Evolutionary conservation across 2,888 invertebrate genomes (phyloP), one percentile per base, ranked within the genome.

Genomic region (Epinotia brunnichana): DNA sequence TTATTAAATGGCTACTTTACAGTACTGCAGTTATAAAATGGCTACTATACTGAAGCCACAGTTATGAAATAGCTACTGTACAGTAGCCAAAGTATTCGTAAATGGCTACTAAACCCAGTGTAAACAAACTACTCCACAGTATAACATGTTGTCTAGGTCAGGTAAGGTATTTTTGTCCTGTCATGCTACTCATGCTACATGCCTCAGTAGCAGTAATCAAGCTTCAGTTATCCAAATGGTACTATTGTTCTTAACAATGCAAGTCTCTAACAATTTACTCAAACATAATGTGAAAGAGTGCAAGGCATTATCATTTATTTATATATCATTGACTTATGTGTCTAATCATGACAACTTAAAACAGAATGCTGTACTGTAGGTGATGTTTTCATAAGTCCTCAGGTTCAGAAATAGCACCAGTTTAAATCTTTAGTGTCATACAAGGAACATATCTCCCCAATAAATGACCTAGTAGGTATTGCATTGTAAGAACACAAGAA

Each of bases 61-160:
- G 44, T 44, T 41, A 41, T 11, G 9, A 39, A 10, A 9, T 11
- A 9, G 39, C 11, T 39, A 39, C 9, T 39, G 11, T 41, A 41
- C 41, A 11, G 29, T 29, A 29, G 29, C 29, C 41, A 41, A n/a
- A n/a, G n/a, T n/a, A 13, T 41, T 39, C 10, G 3, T 3, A 41
- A 11, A 41, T 13, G 41, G 19, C 60, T 19, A 13, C 60, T 60
- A 17, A 7, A 19, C 13, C 11, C 19, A 24, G 1, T 11, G 13
- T 11, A 61, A 61, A 61, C 44, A 61, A 61, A 21, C 24, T 44
- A 15, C 53, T 29, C 39, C 39, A 54, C 19, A 15, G 3, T 41
- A 39, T 2, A 51, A 39, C 35, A 39, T 39, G 39, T 64, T 64
- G 64, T 39, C 64, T 53, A 64, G 64, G 64, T 64, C 64, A 64